phyloP scores from a whole-genome alignment of 2,797 vertebrate species.

The Phalanger gymnotis region DNA sequence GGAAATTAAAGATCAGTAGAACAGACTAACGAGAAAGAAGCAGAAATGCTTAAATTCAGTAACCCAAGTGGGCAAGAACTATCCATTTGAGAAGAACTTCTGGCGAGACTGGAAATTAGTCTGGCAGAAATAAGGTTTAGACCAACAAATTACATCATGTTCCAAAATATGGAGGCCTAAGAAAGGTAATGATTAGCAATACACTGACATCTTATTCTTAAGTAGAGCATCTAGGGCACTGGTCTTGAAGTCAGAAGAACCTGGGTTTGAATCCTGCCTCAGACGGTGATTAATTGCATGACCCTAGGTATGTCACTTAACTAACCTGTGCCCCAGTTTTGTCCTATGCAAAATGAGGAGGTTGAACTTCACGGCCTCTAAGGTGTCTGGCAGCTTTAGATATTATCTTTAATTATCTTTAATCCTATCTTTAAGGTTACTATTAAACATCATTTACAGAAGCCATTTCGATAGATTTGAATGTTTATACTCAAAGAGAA shows the following conservation, averaged over 20 bases:
- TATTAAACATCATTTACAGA: neutral
- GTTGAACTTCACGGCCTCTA: neutral
- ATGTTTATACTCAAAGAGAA: neutral
- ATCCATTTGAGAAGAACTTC: neutral
- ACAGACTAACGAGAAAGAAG: neutral
- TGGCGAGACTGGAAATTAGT: neutral
- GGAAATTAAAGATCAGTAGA: neutral
- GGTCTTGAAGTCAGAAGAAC: neutral
- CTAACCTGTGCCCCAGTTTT: neutral
- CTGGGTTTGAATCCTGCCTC: neutral
- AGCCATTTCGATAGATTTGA: neutral
- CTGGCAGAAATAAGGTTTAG: neutral
- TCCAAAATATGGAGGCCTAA: neutral
- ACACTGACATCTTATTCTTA: neutral
- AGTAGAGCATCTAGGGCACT: neutral
- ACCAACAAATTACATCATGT: neutral
- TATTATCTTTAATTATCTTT: neutral
- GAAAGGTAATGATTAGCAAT: neutral
- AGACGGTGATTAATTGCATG: neutral
- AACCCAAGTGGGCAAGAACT: neutral
- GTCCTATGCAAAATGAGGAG: neutral
- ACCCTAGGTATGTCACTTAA: neutral
- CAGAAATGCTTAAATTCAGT: neutral
- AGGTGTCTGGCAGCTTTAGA: neutral
- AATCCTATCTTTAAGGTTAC: neutral